These are phyloP conservation scores for Ephestia elutella DNA, from an alignment of 1,140 invertebrate species.

Conservation along the genomic window DNA sequence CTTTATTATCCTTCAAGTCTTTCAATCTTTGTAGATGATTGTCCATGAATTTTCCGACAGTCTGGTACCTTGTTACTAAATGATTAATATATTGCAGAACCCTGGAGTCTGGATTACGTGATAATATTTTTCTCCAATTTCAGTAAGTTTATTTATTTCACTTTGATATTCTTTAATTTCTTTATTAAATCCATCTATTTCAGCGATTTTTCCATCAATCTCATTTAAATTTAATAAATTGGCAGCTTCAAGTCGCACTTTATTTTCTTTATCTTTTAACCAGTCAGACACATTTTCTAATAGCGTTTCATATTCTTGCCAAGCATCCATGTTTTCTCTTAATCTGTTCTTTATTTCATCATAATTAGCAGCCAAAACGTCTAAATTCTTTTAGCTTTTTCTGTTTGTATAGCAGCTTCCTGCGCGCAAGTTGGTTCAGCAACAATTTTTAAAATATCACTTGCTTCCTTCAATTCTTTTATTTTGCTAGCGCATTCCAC, in stretches of 20 bases:
- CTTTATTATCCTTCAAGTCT: slow-evolving; percentile 79
- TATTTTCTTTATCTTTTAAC: slow-evolving; percentile 91
- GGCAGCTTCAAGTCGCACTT: slow-evolving; percentile 82
- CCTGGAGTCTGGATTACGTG: slow-evolving; percentile 86
- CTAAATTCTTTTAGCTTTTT: slow-evolving; percentile 81
- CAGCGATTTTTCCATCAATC: slow-evolving; percentile 82
- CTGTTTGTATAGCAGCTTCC: slow-evolving; percentile 77
- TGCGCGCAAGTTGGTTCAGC: slow-evolving; percentile 80
- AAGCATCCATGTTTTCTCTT: slow-evolving; percentile 83
- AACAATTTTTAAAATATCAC: slow-evolving; percentile 79
- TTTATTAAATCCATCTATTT: slow-evolving; percentile 78
- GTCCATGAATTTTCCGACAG: slow-evolving; percentile 81
- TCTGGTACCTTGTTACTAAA: slow-evolving; percentile 84
- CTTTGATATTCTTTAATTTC: slow-evolving; percentile 78
- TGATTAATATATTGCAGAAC: slow-evolving; percentile 87
- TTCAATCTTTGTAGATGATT: slow-evolving; percentile 81
- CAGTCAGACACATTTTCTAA: slow-evolving; percentile 86
- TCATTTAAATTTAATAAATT: slow-evolving; percentile 80
- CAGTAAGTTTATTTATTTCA: slow-evolving; percentile 80
- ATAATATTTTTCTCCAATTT: slow-evolving; percentile 82
- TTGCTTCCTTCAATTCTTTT: slow-evolving; percentile 79
- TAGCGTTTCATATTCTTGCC: slow-evolving; percentile 86
- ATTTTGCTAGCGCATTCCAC: slow-evolving; percentile 80
- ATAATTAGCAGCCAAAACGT: slow-evolving; percentile 79
- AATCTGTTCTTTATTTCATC: slow-evolving; percentile 81